A percentile compares a stretch with the other conserved stretches of the same genome.
Conservation (phyloP, 2,797 vertebrate genomes). For the Acrossocheilus wenchowensis region DNA sequence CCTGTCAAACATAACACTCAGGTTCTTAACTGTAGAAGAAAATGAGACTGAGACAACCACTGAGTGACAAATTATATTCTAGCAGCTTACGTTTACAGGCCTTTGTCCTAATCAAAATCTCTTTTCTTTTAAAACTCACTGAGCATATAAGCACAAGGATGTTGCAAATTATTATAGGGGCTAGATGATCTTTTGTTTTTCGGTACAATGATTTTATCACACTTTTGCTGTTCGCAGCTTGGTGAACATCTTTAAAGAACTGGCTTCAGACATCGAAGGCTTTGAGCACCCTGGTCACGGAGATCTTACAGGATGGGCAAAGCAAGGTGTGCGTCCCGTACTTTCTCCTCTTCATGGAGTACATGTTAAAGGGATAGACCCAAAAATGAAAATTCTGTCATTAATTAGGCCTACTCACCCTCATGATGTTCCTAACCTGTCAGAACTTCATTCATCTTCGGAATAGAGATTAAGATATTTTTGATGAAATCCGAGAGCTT, state of each 20-base stretch:
- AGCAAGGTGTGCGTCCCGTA: conserved; percentile 85
- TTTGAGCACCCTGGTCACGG: conserved; percentile 92
- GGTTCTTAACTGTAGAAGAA: not conserved
- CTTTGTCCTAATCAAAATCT: not conserved
- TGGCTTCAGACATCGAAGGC: conserved; percentile 86
- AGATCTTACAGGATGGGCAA: conserved; percentile 93
- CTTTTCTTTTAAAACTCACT: not conserved
- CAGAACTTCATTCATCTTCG: too few species aligned
- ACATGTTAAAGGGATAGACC: not conserved
- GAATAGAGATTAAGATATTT: too few species aligned
- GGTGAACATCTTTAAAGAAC: conserved; percentile 95
- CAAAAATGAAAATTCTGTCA: not conserved
- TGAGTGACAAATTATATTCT: not conserved
- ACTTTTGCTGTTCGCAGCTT: conserved; percentile 76
- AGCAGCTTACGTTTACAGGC: not conserved
- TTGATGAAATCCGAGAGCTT: too few species aligned
- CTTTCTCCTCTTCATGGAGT: not conserved
- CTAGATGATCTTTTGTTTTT: not conserved
- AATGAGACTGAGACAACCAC: not conserved
- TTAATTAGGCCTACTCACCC: not conserved
- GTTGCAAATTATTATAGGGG: not conserved
- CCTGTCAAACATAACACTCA: not conserved
- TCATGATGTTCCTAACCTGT: not conserved
- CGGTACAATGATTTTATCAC: not conserved
- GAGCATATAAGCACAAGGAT: not conserved